These are phyloP conservation scores for Planococcus citri DNA, from an alignment of 1,140 invertebrate species.

Conservation along the genomic window DNA sequence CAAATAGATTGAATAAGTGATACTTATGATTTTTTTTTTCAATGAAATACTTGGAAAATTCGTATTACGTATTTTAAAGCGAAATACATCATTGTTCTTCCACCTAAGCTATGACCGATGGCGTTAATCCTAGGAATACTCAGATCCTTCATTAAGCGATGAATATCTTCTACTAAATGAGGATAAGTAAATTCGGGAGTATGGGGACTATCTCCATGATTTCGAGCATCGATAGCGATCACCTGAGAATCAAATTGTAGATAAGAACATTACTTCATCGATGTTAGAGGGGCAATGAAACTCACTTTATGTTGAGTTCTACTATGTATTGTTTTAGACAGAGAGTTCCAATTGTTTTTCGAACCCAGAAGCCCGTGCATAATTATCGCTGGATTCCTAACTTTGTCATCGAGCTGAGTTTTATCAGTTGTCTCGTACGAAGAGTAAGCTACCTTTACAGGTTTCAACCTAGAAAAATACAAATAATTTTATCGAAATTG, in stretches of 20 bases:
- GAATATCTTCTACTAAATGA: conserved; percentile 58
- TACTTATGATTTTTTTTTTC: neutral
- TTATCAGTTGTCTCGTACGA: conserved; percentile 39
- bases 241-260: conserved; percentile 37
- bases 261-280: neutral
- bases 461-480: conserved; percentile 24
- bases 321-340: conserved; percentile 58
- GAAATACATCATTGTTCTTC: conserved; percentile 64
- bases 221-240: conserved; percentile 69
- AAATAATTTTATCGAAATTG: neutral
- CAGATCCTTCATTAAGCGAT: conserved; percentile 47
- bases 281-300: neutral
- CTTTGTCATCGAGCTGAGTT: conserved; percentile 25
- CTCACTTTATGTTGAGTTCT: conserved; percentile 43
- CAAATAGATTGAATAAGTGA: conserved; percentile 26
- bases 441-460: conserved; percentile 44
- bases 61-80: conserved; percentile 44
- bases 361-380: conserved; percentile 77
- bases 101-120: conserved; percentile 86
- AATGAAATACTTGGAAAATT: neutral
- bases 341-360: conserved; percentile 69
- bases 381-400: conserved; percentile 51
- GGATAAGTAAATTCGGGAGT: conserved; percentile 52
- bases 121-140: conserved; percentile 48
- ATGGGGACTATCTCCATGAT: conserved; percentile 84